Base-by-base conservation (phyloP, 2,888 invertebrate genomes). In the Odontomyia ornata region DNA sequence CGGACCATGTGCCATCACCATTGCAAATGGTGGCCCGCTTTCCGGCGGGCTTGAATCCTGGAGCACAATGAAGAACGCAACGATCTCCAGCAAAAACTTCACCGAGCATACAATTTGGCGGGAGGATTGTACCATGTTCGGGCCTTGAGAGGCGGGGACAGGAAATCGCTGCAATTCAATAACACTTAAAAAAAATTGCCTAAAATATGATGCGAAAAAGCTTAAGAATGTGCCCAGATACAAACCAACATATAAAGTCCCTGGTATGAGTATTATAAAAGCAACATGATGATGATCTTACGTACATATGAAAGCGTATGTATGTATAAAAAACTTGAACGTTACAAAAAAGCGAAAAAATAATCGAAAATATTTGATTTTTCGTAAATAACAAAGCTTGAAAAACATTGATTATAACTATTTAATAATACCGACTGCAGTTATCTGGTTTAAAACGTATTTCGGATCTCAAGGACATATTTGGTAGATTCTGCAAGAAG, bases 91-190 rank as follows among this genome's bases (percentile, higher is more conserved):
- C 82, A 77, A 85, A 83, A 30, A 85, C 85, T 79, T 86, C 84
- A n/a, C 88, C 87, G 18, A 83, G 82, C n/a, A 87, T 84, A 80
- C 91, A 91, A 62, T 86, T 84, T 43, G 87, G 84, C 0, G 91
- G 91, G 15, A 87, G 79, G 36, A 90, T 86, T 79, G 88, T 84
- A 18, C 90, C 91, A 80, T 89, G 86, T 30, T 84, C 83, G 0
- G 90, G 88, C 15, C 83, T 81, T 1, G 84, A 83, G 7, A 90
- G 82, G 52, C 85, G 86, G 0, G 89, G 87, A 81, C 91, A 91
- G 7, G 87, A 82, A 57, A 84, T 83, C 27, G 86, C 88, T 89
- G 30, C 5, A 18, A 27, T 13, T n/a, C 2, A 43, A 80, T 75
- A 83, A n/a, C n/a, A n/a, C n/a, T n/a, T n/a, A 67, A 7, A 21